phyloP scores from a whole-genome alignment of 1,140 invertebrate species.

The Grapholita molesta region DNA sequence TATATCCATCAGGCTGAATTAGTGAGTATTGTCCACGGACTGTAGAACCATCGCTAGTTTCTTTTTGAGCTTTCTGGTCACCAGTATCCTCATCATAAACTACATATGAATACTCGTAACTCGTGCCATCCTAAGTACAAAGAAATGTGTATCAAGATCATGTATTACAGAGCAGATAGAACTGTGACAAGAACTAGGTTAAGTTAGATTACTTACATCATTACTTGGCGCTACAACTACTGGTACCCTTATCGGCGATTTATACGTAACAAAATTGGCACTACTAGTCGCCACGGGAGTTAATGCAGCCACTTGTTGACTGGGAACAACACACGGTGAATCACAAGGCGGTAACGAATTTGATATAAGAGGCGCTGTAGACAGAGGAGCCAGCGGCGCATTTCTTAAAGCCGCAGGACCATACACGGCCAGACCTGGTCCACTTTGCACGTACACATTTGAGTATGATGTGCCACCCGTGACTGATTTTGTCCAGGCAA shows the following conservation, averaged over 20 bases:
- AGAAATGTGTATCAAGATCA: neutral
- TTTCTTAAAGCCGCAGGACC: conserved; percentile 31
- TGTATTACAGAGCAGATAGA: neutral
- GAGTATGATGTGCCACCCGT: conserved; percentile 47
- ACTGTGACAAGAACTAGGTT: neutral
- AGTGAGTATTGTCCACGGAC: conserved; percentile 81
- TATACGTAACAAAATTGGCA: conserved; percentile 52
- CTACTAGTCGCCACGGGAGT: conserved; percentile 36
- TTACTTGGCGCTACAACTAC: conserved; percentile 44
- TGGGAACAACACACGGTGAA: conserved; percentile 54
- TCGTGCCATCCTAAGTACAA: conserved; percentile 34
- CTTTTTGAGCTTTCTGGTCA: conserved; percentile 81
- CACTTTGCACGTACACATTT: conserved; percentile 55
- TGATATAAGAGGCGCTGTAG: conserved; percentile 37
- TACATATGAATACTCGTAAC: conserved; percentile 66
- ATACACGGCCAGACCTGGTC: conserved; percentile 39
- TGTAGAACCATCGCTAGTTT: conserved; percentile 80
- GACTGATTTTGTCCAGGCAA: conserved; percentile 29
- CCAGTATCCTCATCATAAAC: conserved; percentile 79
- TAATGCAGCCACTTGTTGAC: conserved; percentile 34
- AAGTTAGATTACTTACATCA: conserved; percentile 45
- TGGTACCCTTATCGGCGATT: conserved; percentile 46
- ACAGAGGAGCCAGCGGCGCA: conserved; percentile 39
- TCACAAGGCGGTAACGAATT: conserved; percentile 49
- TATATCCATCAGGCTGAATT: conserved; percentile 82